These are phyloP conservation scores for Melinaea menophilus DNA, from an alignment of 2,888 invertebrate genomes.

Conservation along the genomic window DNA sequence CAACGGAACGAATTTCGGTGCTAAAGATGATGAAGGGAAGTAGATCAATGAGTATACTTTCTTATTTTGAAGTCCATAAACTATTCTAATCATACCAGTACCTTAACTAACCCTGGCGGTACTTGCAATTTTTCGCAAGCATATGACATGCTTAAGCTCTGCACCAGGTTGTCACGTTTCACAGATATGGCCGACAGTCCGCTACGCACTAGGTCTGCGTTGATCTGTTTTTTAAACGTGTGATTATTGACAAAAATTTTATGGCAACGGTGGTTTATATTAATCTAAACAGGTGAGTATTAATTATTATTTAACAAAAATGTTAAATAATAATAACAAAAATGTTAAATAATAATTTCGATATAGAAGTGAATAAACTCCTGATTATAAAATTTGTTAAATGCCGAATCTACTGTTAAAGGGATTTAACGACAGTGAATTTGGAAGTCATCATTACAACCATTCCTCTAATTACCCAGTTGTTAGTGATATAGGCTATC, in stretches of 20 bases:
- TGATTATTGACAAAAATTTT: background rate
- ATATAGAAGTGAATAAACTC: too few species aligned
- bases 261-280: background rate
- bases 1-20: conserved; percentile 70
- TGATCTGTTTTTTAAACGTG: conserved; percentile 47
- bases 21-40: conserved; percentile 36
- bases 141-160: conserved; percentile 61
- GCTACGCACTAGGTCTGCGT: conserved; percentile 62
- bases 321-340: too few species aligned
- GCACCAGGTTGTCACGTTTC: conserved; percentile 62
- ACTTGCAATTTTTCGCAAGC: conserved; percentile 57
- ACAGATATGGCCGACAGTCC: conserved; percentile 71
- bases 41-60: too few species aligned
- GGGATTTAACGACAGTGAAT: too few species aligned
- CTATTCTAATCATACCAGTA: conserved; percentile 26
- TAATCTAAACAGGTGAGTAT: too few species aligned
- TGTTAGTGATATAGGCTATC: too few species aligned
- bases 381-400: too few species aligned
- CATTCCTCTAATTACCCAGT: too few species aligned
- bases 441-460: too few species aligned
- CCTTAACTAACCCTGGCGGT: conserved; percentile 65
- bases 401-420: too few species aligned
- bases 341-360: too few species aligned
- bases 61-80: background rate
- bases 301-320: too few species aligned